phyloP scores from a whole-genome alignment of 2,113 vertebrate species.

The Pycnonotus jocosus region DNA sequence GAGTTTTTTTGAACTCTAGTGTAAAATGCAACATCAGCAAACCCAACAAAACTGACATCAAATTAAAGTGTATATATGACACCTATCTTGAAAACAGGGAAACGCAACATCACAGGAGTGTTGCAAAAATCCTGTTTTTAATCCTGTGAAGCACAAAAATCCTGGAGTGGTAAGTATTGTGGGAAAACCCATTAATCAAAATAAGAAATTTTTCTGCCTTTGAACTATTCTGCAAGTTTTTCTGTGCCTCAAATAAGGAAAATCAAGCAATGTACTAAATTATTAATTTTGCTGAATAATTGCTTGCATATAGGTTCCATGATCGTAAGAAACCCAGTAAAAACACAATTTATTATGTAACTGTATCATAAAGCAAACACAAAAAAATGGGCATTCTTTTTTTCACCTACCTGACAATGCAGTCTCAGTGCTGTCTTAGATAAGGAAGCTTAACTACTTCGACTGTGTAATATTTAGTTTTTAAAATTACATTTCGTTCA shows the following conservation, averaged over 20 bases:
- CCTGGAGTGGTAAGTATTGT: neutral
- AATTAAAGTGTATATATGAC: neutral
- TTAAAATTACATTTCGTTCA: neutral
- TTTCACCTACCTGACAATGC: neutral
- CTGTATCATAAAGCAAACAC: neutral
- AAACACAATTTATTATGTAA: neutral
- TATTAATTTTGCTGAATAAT: neutral
- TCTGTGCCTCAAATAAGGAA: neutral
- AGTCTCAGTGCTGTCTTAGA: neutral
- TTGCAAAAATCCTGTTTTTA: neutral
- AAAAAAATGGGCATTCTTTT: neutral
- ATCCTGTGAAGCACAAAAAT: neutral
- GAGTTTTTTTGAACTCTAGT: neutral
- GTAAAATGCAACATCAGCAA: neutral
- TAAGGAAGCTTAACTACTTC: neutral
- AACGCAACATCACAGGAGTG: rapidly evolving
- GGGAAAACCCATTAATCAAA: neutral
- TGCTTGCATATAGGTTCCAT: neutral
- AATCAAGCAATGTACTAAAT: neutral
- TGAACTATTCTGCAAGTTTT: neutral
- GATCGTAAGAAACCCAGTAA: neutral
- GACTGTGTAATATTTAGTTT: neutral
- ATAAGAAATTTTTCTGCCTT: neutral
- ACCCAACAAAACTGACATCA: neutral
- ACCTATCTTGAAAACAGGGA: neutral